A percentile compares a stretch with the other conserved stretches of the same genome.
Evolutionary conservation across 2,113 vertebrate genomes (phyloP).

Genomic region (Phalacrocorax brasilianus): DNA sequence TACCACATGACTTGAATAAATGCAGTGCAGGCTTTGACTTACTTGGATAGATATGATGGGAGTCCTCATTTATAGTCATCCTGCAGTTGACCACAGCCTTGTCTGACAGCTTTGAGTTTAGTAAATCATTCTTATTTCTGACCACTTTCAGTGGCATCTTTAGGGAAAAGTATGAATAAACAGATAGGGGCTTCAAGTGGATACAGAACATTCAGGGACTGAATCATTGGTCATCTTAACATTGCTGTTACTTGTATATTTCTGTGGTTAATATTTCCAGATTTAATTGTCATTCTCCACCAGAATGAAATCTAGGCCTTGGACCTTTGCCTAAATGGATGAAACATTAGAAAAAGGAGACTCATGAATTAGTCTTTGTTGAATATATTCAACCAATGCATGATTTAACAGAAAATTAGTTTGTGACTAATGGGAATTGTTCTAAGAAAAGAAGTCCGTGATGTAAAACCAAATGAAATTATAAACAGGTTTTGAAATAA

Average conservation of each 20-base stretch:
- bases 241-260: not conserved
- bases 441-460: not conserved
- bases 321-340: not conserved
- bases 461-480: not conserved
- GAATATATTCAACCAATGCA: not conserved
- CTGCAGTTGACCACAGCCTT: not conserved
- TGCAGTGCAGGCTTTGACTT: not conserved
- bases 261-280: not conserved
- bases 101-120: not conserved
- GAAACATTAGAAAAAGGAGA: not conserved
- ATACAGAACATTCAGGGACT: not conserved
- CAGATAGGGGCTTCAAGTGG: not conserved
- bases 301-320: not conserved
- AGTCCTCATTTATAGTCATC: not conserved
- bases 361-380: not conserved
- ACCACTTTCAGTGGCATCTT: not conserved
- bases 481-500: not conserved
- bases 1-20: not conserved
- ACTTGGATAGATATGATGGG: not conserved
- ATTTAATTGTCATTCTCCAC: not conserved
- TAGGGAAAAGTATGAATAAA: not conserved
- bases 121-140: not conserved
- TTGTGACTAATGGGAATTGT: not conserved
- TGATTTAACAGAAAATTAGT: not conserved
- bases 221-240: not conserved